Evolutionary conservation across 2,888 invertebrate genomes (phyloP).

Genomic region (Sceliomorpha sp.): DNA sequence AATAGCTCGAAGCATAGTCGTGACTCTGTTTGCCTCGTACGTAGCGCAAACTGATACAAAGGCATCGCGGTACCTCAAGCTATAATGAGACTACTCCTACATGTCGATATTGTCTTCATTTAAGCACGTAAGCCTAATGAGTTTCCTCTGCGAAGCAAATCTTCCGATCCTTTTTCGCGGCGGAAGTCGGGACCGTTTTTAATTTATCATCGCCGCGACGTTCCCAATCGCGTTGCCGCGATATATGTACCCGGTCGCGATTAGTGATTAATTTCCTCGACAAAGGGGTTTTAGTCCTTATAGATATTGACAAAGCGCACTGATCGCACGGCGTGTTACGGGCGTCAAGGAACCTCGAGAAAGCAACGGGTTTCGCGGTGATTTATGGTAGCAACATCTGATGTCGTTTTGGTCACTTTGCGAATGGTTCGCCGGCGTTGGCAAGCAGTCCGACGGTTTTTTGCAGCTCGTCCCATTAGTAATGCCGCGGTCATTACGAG

Average conservation of each 20-base stretch:
- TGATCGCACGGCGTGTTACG: slow-evolving; percentile 29
- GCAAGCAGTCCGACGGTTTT: slow-evolving; percentile 70
- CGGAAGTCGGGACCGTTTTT: slow-evolving; percentile 11
- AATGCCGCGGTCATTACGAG: slow-evolving; percentile 71
- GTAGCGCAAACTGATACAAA: slow-evolving; percentile 24
- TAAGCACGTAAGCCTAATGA: slow-evolving; percentile 26
- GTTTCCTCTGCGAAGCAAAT: slow-evolving; percentile 24
- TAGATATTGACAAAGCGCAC: slow-evolving; percentile 36
- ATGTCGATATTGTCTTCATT: slow-evolving; percentile 37
- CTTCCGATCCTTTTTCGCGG: slow-evolving; percentile 12
- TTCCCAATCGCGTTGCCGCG: not conserved
- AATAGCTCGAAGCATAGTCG: slow-evolving; percentile 29
- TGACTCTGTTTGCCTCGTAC: slow-evolving; percentile 27
- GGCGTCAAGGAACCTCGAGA: slow-evolving; percentile 55
- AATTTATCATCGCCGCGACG: slow-evolving; percentile 10
- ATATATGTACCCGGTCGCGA: not conserved
- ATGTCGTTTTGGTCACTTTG: slow-evolving; percentile 74
- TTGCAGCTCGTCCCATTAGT: slow-evolving; percentile 67
- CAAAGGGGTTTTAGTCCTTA: slow-evolving; percentile 14
- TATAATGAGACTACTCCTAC: slow-evolving; percentile 29
- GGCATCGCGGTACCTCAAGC: slow-evolving; percentile 21
- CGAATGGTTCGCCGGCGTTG: slow-evolving; percentile 60
- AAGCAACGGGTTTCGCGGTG: slow-evolving; percentile 61
- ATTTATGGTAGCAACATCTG: slow-evolving; percentile 76
- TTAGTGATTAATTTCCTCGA: not conserved